Evolutionary conservation across 2,113 vertebrate genomes (phyloP).

Genomic region (Brachyistius frenatus): DNA sequence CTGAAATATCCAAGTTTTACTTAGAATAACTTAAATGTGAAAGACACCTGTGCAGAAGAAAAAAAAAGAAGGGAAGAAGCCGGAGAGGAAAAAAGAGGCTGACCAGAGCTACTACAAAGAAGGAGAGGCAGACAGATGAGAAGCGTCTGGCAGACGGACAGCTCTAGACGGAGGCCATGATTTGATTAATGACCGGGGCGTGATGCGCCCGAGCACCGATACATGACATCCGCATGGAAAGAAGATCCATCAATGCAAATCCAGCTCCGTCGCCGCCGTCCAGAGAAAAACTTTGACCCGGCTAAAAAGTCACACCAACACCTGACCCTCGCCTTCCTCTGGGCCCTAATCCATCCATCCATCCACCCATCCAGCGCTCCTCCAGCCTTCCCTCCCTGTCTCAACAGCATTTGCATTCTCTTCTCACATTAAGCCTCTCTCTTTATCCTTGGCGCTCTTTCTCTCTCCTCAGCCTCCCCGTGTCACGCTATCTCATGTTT

Average conservation of each 20-base stretch:
- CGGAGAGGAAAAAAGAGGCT: neutral
- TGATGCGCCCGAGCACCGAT: conserved; percentile 78
- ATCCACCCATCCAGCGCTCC: conserved; percentile 49
- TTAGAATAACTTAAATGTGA: neutral
- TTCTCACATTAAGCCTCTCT: conserved; percentile 71
- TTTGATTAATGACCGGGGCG: conserved; percentile 84
- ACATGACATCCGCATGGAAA: conserved; percentile 83
- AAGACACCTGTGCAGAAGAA: neutral
- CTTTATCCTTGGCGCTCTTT: conserved; percentile 60
- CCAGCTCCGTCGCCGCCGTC: conserved; percentile 61
- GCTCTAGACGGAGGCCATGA: conserved; percentile 67
- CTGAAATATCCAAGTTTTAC: neutral
- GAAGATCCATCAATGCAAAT: conserved; percentile 87
- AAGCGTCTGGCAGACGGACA: conserved; percentile 63
- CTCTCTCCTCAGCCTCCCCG: conserved; percentile 56
- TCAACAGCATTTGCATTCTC: conserved; percentile 83
- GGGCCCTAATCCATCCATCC: conserved; percentile 65
- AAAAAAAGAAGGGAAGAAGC: neutral
- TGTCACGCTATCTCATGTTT: conserved; percentile 82
- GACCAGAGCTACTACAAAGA: neutral
- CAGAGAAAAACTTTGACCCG: conserved; percentile 70
- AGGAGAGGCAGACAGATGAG: conserved; percentile 45
- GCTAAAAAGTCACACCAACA: conserved; percentile 77
- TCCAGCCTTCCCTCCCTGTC: conserved; percentile 60
- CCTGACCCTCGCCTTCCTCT: conserved; percentile 77